A percentile compares a stretch with the other conserved stretches of the same genome.
These are phyloP conservation scores for Bugula neritina DNA, from an alignment of 2,888 invertebrate species.

Conservation along the genomic window DNA sequence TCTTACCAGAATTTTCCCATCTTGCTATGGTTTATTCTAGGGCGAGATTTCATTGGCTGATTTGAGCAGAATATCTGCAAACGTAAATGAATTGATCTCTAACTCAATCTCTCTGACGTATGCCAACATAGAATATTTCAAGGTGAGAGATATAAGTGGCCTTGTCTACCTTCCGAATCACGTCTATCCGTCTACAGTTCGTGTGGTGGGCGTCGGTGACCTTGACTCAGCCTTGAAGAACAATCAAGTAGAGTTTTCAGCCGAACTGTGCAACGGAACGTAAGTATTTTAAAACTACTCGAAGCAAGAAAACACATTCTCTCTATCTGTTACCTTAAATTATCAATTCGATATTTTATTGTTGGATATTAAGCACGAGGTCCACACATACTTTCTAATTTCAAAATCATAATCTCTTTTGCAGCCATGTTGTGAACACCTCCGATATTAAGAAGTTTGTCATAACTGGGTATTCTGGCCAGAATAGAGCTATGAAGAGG, in stretches of 20 bases:
- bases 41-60: not conserved
- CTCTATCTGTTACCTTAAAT: too few relatives aligned
- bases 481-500: slow-evolving; percentile 40
- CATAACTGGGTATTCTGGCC: slow-evolving; percentile 40
- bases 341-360: too few relatives aligned
- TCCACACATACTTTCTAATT: too few relatives aligned
- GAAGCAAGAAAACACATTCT: too few relatives aligned
- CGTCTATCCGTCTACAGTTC: slow-evolving; percentile 36
- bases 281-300: too few relatives aligned
- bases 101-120: not conserved
- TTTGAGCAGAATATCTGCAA: not conserved
- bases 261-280: slow-evolving; percentile 52
- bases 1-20: not conserved
- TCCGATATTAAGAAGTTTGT: slow-evolving; percentile 41
- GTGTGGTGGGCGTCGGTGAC: slow-evolving; percentile 38
- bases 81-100: slow-evolving; percentile 5
- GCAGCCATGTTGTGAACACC: slow-evolving; percentile 45
- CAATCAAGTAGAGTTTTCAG: slow-evolving; percentile 32
- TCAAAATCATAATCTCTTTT: slow-evolving; percentile 28
- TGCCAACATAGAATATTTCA: not conserved
- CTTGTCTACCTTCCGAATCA: not conserved
- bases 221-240: slow-evolving; percentile 29
- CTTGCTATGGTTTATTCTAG: not conserved
- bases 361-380: too few relatives aligned
- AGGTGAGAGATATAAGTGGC: not conserved